Conservation (phyloP, 1,140 invertebrate species). For the Dreissena polymorpha region DNA sequence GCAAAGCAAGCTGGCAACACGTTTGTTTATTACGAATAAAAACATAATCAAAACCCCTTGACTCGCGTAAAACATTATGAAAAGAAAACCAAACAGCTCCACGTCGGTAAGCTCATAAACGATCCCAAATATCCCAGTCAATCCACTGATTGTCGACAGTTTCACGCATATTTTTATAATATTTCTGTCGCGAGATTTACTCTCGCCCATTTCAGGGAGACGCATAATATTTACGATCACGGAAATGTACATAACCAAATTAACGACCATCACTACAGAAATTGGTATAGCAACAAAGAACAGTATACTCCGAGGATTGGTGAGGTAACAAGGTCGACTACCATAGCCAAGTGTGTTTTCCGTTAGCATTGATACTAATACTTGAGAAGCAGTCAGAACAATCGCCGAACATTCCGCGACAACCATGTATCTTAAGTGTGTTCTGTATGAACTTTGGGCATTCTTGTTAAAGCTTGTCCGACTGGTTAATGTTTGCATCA, state of each 20-base stretch:
- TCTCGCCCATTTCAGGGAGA: background rate
- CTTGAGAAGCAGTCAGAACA: background rate
- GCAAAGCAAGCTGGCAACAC: background rate
- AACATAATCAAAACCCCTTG: slow-evolving; percentile 45
- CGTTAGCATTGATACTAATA: background rate
- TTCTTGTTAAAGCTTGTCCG: background rate
- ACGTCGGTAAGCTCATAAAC: slow-evolving; percentile 20
- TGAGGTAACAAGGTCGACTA: slow-evolving; percentile 22
- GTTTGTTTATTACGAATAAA: slow-evolving; percentile 35
- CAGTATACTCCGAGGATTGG: background rate
- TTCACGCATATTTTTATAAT: slow-evolving; percentile 30
- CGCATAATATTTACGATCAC: slow-evolving; percentile 7
- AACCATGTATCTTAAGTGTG: background rate
- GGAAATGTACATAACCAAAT: slow-evolving; percentile 21
- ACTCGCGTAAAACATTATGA: slow-evolving; percentile 28
- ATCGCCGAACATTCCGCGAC: background rate
- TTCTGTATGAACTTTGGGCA: background rate
- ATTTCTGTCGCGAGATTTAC: slow-evolving; percentile 4
- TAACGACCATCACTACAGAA: slow-evolving; percentile 17
- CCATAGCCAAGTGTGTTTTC: slow-evolving; percentile 29
- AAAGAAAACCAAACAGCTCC: slow-evolving; percentile 12
- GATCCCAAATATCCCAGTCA: slow-evolving; percentile 50
- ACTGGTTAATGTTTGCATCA: slow-evolving; percentile 80
- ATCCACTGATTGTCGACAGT: slow-evolving; percentile 40
- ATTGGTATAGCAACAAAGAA: slow-evolving; percentile 28